Percentiles rank a stretch among this genome's conserved stretches.
phyloP scores from a whole-genome alignment of 2,797 vertebrate genomes.

The Alfaro cultratus region DNA sequence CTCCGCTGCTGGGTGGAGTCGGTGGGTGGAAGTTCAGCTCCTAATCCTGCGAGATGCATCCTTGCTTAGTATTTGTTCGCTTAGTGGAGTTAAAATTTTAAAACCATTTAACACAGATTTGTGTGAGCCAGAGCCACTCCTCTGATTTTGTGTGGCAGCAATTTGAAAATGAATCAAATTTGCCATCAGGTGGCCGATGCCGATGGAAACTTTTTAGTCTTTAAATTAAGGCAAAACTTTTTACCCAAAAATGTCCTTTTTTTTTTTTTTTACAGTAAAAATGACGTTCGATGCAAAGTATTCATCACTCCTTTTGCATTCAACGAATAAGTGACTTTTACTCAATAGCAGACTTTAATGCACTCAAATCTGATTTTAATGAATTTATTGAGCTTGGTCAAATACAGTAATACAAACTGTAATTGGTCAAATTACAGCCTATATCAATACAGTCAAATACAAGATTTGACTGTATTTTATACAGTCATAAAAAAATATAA shows the following conservation, averaged over 20 bases:
- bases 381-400: background rate
- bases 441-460: too few species aligned
- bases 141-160: background rate
- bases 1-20: conserved; percentile 86
- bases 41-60: background rate
- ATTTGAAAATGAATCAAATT: background rate
- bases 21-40: conserved; percentile 70
- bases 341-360: background rate
- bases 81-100: background rate
- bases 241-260: background rate
- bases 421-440: too few species aligned
- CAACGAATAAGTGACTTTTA: background rate
- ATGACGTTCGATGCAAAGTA: background rate
- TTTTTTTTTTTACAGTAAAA: background rate
- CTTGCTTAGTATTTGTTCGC: background rate
- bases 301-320: background rate
- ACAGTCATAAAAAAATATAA: too few species aligned
- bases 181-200: background rate
- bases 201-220: background rate
- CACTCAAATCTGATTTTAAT: background rate
- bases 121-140: background rate
- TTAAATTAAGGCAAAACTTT: background rate
- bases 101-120: background rate
- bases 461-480: too few species aligned
- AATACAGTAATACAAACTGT: background rate